A percentile compares a stretch with the other conserved stretches of the same genome.
phyloP scores from a whole-genome alignment of 2,113 vertebrate genomes.

The Siniperca knerii region DNA sequence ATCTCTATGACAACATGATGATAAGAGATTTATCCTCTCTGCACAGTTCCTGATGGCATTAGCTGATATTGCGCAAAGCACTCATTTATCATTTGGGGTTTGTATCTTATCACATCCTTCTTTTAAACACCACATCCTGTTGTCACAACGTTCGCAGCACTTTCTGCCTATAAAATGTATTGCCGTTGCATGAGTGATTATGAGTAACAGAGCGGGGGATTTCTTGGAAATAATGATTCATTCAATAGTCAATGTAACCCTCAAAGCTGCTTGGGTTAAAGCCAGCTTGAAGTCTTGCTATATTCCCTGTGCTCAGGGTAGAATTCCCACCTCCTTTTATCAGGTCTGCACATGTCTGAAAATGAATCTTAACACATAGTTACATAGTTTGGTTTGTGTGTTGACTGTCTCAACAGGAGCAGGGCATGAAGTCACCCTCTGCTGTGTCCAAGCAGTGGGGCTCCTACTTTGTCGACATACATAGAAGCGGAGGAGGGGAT shows the following conservation, averaged over 20 bases:
- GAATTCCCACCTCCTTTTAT: constrained; percentile 30
- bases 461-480: constrained; percentile 91
- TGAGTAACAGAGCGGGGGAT: background rate
- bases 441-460: constrained; percentile 92
- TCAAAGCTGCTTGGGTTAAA: constrained; percentile 3
- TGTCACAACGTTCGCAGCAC: background rate
- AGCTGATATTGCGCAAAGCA: background rate
- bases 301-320: background rate
- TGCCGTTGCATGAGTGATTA: background rate
- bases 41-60: background rate
- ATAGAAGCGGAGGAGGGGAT: constrained; percentile 79
- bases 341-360: constrained; percentile 58
- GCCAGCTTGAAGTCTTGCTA: constrained; percentile 7
- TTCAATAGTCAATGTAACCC: background rate
- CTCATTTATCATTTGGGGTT: background rate
- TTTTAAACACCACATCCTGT: constrained; percentile 46
- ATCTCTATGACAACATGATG: background rate
- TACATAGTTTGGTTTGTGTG: constrained; percentile 31
- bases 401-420: constrained; percentile 77
- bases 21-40: background rate
- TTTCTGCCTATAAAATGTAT: background rate
- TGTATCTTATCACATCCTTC: background rate
- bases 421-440: constrained; percentile 86
- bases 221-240: constrained; percentile 38
- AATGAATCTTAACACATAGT: constrained; percentile 24